Percentiles rank a stretch among this genome's conserved stretches.
These are phyloP conservation scores for Helicolenus hilgendorfi DNA, from an alignment of 2,797 vertebrate genomes.

Conservation along the genomic window DNA sequence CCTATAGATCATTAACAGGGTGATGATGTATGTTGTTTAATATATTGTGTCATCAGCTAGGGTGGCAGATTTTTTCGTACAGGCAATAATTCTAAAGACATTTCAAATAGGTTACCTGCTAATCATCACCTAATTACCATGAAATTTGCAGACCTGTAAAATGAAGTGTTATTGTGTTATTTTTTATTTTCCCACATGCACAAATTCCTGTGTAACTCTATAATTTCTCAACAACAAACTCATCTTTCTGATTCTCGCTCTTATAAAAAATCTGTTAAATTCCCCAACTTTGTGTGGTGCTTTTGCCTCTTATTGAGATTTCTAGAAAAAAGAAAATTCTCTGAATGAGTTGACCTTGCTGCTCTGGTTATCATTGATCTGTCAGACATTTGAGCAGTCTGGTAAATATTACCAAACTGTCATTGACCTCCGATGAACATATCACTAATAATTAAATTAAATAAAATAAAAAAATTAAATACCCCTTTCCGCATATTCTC, in stretches of 20 bases:
- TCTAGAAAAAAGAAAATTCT: not conserved
- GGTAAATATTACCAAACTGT: no score
- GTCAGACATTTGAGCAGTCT: no score
- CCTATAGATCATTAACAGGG: not conserved
- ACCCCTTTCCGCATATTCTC: not conserved
- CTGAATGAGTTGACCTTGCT: no score
- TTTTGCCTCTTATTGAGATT: not conserved
- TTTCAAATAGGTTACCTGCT: no score
- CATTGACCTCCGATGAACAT: no score
- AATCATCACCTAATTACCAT: no score
- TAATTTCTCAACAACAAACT: not conserved
- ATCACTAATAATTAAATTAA: no score
- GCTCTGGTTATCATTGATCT: no score
- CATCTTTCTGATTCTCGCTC: not conserved
- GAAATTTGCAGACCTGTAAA: no score
- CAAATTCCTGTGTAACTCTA: not conserved
- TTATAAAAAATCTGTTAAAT: not conserved
- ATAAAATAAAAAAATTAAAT: not conserved
- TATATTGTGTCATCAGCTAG: not conserved
- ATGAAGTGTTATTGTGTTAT: no score
- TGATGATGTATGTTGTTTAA: not conserved
- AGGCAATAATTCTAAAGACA: no score
- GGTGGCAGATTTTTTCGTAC: no score
- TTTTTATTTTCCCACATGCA: not conserved
- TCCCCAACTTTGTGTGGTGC: not conserved